phyloP scores from a whole-genome alignment of 2,797 vertebrate species.

The Gadopsis marmoratus region DNA sequence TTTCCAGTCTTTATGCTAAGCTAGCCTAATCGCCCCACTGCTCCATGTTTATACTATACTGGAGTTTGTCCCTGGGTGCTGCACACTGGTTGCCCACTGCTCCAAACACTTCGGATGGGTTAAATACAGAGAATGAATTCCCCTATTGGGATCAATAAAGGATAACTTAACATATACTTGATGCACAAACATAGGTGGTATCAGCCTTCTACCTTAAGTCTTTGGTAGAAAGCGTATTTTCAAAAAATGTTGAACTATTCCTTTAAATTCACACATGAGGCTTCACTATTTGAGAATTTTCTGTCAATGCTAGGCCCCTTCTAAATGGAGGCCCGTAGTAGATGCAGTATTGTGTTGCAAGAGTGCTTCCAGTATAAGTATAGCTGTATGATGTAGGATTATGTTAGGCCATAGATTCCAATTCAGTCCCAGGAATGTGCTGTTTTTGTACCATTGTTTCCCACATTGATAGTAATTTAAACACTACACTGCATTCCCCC shows the following conservation, averaged over 20 bases:
- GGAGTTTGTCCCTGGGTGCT: too few relatives aligned
- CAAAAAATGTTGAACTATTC: neutral
- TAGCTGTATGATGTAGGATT: conserved; percentile 5
- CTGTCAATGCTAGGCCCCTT: neutral
- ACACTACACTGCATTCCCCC: neutral
- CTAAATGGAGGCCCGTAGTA: neutral
- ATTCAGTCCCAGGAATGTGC: conserved; percentile 2
- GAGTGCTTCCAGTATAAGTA: neutral
- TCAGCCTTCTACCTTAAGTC: neutral
- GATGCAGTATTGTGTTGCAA: neutral
- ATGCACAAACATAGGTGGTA: neutral
- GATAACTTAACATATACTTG: too few relatives aligned
- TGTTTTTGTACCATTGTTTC: conserved; percentile 17
- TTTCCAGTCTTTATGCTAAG: neutral
- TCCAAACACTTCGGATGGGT: too few relatives aligned
- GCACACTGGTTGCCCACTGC: too few relatives aligned
- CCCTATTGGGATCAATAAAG: too few relatives aligned
- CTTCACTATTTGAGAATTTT: neutral
- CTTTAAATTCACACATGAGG: neutral
- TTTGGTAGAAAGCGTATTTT: neutral
- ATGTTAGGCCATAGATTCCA: conserved; percentile 7
- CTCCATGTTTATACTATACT: too few relatives aligned
- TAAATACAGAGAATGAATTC: too few relatives aligned
- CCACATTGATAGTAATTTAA: conserved; percentile 24
- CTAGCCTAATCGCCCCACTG: neutral